Evolutionary conservation across 2,888 invertebrate species (phyloP).

Genomic region (Muscina levida): DNA sequence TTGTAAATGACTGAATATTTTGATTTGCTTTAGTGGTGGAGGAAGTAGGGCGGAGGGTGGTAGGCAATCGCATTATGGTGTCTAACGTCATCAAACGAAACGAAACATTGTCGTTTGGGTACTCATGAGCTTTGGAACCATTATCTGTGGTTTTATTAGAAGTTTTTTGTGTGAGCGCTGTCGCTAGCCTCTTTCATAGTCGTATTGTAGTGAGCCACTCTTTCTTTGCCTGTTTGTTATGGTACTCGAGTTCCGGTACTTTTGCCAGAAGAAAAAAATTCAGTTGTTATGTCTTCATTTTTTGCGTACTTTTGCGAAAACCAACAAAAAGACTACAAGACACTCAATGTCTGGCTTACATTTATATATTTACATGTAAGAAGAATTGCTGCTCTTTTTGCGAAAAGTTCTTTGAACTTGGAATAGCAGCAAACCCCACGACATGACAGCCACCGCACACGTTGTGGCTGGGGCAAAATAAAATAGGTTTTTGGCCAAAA

Average conservation of each 20-base stretch:
- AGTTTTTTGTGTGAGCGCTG: slow-evolving; percentile 11
- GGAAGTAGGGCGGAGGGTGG: too few species aligned
- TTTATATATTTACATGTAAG: slow-evolving; percentile 6
- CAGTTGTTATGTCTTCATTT: slow-evolving; percentile 4
- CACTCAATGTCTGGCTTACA: neutral
- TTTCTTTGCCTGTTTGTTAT: neutral
- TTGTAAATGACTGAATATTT: neutral
- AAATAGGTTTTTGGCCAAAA: neutral
- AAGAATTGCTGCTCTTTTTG: neutral
- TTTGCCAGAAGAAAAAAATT: slow-evolving; percentile 7
- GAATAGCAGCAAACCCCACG: neutral
- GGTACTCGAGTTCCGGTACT: slow-evolving; percentile 51
- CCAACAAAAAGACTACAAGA: neutral
- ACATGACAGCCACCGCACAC: neutral
- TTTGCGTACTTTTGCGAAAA: slow-evolving; percentile 4
- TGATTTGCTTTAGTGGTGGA: neutral
- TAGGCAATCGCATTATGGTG: slow-evolving; percentile 1
- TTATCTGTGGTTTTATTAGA: slow-evolving; percentile 51
- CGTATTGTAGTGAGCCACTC: neutral
- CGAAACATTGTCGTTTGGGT: neutral
- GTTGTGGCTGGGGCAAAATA: neutral
- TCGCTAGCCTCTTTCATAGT: neutral
- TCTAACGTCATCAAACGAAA: neutral
- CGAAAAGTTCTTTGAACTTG: slow-evolving; percentile 11
- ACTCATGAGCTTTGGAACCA: slow-evolving; percentile 16